Conservation (phyloP, 1,140 invertebrate genomes). For the Brachionus koreanus region DNA sequence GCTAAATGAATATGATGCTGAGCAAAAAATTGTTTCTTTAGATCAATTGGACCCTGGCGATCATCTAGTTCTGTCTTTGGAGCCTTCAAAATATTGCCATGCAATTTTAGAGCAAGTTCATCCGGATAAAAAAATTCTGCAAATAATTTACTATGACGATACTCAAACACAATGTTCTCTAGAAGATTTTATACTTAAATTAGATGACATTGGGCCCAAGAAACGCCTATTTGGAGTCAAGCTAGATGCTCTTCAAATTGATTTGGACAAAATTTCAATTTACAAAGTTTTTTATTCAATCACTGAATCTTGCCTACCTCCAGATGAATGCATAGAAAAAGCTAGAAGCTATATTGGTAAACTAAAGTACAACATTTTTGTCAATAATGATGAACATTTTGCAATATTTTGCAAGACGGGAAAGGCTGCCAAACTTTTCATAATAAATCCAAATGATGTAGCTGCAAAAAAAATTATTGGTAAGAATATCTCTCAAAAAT, state of each 20-base stretch:
- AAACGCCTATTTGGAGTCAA: not conserved
- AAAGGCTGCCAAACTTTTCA: constrained; percentile 26
- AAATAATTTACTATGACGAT: constrained; percentile 16
- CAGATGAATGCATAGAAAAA: not conserved
- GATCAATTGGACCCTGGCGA: not conserved
- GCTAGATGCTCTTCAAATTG: not conserved
- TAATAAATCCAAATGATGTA: constrained; percentile 7
- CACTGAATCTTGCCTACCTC: not conserved
- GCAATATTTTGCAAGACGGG: constrained; percentile 30
- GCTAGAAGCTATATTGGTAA: not conserved
- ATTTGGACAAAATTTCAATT: constrained; percentile 1
- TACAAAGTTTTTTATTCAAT: constrained; percentile 15
- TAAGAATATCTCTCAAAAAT: constrained; percentile 2
- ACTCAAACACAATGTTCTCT: constrained; percentile 1
- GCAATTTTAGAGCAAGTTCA: not conserved
- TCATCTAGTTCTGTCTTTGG: not conserved
- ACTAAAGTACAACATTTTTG: constrained; percentile 18
- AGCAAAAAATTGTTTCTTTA: not conserved
- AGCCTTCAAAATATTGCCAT: not conserved
- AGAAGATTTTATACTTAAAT: not conserved
- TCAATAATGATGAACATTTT: constrained; percentile 38
- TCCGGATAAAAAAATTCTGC: not conserved
- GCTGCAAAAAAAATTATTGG: constrained; percentile 9
- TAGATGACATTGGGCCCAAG: not conserved
- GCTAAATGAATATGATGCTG: not conserved